Conservation (phyloP, 37 sponge, comb jelly and placozoan species). For the Cliona cf. orientalis region DNA sequence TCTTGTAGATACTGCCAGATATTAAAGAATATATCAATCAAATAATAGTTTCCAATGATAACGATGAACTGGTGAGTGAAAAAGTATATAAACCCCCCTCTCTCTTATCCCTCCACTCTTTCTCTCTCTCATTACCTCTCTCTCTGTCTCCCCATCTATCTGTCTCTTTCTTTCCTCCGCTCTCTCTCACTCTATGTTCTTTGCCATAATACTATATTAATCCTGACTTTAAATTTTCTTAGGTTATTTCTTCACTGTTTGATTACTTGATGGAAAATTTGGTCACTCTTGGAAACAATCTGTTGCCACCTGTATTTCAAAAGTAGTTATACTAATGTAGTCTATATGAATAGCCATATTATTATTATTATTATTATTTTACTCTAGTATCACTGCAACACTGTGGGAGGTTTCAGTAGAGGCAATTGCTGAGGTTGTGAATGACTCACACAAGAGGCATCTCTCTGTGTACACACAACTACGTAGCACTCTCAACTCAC, state of each 20-base stretch:
- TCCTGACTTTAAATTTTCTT: no score
- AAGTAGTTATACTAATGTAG: no score
- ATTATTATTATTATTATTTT: no score
- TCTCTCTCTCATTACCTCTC: no score
- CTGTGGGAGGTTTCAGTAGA: conserved; percentile 28
- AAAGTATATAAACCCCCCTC: neutral
- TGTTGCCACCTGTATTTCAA: conserved; percentile 29
- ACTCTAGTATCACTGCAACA: conserved; percentile 21
- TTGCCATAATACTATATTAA: no score
- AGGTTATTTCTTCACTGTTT: conserved; percentile 32
- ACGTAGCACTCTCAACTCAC: neutral
- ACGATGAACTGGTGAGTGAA: neutral
- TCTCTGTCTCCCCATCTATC: no score
- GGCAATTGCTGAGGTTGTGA: neutral
- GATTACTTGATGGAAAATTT: conserved; percentile 47
- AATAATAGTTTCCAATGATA: neutral
- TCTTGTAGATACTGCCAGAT: neutral
- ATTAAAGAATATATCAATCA: neutral
- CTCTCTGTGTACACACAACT: neutral
- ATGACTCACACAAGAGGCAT: neutral
- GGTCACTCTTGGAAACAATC: conserved; percentile 30
- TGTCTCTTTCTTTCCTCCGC: no score
- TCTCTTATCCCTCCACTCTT: no score
- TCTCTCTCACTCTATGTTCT: no score
- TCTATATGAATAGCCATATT: no score